Evolutionary conservation across 2,888 invertebrate genomes (phyloP).

Genomic region (Ophraella communa): DNA sequence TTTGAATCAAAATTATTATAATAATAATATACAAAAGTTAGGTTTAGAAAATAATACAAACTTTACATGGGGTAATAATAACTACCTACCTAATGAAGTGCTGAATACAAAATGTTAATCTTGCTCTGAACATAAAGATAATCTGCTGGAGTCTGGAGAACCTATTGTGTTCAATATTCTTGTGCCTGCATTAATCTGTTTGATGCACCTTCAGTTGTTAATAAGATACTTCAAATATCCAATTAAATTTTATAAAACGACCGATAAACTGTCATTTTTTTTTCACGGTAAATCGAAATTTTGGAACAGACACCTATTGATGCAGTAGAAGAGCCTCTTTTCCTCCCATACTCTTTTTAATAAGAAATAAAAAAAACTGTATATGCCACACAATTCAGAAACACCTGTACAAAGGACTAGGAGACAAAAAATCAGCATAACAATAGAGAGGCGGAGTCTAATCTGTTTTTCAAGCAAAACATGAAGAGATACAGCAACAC

Average conservation of each 20-base stretch:
- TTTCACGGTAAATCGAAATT: constrained; percentile 28
- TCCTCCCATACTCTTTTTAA: constrained; percentile 41
- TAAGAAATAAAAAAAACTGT: constrained; percentile 43
- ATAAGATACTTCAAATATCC: constrained; percentile 7
- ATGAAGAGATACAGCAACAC: constrained; percentile 54
- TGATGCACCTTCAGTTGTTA: background rate
- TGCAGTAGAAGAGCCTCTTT: constrained; percentile 34
- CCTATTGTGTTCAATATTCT: background rate
- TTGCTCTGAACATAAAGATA: no score
- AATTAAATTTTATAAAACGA: constrained; percentile 17
- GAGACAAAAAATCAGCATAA: constrained; percentile 61
- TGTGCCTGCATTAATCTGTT: background rate
- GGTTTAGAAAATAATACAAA: no score
- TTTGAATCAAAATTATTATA: no score
- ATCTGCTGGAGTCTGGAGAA: no score
- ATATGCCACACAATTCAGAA: constrained; percentile 55
- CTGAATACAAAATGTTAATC: no score
- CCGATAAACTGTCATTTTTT: constrained; percentile 28
- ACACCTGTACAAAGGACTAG: constrained; percentile 60
- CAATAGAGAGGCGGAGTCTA: constrained; percentile 57
- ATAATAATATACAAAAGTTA: no score
- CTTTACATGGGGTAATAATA: no score
- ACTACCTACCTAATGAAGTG: no score
- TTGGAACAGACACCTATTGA: constrained; percentile 40
- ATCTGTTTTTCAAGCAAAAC: constrained; percentile 57